A percentile compares a stretch with the other conserved stretches of the same genome.
phyloP scores from a whole-genome alignment of 1,140 invertebrate genomes.

The Globodera ellingtonae region DNA sequence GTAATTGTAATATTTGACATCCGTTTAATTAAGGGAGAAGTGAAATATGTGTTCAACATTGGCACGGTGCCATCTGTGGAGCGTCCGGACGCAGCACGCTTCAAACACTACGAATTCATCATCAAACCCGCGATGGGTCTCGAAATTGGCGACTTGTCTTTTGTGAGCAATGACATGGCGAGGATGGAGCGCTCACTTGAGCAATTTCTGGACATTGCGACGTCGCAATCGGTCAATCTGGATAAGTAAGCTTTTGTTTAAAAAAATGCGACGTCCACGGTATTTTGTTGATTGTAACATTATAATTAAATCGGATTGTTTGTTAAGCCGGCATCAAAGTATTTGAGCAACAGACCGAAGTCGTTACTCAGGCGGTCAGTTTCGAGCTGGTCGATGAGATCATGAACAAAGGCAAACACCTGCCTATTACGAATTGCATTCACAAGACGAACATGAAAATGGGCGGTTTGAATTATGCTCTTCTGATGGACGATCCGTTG shows the following conservation, averaged over 20 bases:
- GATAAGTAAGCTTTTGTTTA: not conserved
- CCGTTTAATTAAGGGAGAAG: no score
- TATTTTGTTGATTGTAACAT: not conserved
- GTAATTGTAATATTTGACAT: no score
- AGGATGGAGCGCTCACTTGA: not conserved
- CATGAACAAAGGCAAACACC: no score
- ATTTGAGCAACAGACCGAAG: constrained; percentile 13
- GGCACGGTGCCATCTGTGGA: no score
- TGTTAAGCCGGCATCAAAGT: constrained; percentile 10
- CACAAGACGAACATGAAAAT: constrained; percentile 22
- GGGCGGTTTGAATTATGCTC: constrained; percentile 14
- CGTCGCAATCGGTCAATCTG: not conserved
- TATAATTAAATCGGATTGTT: no score
- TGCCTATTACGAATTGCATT: not conserved
- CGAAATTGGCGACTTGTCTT: not conserved
- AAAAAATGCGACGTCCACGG: not conserved
- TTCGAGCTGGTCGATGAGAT: not conserved
- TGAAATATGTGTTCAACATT: no score
- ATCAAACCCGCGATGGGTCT: no score
- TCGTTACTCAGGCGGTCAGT: constrained; percentile 8
- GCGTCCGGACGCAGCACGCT: no score
- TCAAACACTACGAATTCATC: no score
- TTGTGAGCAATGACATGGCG: not conserved
- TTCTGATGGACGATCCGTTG: not conserved
- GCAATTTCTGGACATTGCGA: constrained; percentile 16